Conservation (phyloP, 2,888 invertebrate species). For the Parnassius glacialis region DNA sequence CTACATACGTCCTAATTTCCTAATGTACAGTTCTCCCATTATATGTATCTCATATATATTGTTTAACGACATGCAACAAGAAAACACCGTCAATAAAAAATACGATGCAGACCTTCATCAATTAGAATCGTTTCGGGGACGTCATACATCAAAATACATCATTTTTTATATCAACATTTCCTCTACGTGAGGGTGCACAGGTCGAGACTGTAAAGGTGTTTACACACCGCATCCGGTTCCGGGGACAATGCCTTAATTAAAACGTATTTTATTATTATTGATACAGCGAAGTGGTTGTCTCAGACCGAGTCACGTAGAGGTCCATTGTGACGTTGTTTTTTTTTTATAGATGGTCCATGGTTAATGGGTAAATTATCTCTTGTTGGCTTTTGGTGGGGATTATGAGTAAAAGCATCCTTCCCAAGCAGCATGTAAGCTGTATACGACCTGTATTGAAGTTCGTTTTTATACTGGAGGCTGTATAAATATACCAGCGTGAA, state of each 20-base stretch:
- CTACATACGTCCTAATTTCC: too few species aligned
- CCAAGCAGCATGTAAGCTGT: too few species aligned
- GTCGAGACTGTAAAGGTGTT: conserved; percentile 27
- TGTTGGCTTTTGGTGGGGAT: background rate
- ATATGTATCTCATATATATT: too few species aligned
- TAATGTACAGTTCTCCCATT: too few species aligned
- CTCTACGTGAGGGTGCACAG: conserved; percentile 22
- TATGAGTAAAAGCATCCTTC: too few species aligned
- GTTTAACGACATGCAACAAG: too few species aligned
- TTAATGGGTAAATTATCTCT: background rate
- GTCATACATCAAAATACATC: conserved; percentile 13
- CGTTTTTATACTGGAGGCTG: too few species aligned
- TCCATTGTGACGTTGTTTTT: conserved; percentile 1
- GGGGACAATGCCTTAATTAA: conserved; percentile 8
- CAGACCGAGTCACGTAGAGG: conserved; percentile 20
- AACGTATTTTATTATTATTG: conserved; percentile 16
- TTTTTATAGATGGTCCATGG: background rate
- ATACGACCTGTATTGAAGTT: too few species aligned
- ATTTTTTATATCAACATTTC: conserved; percentile 18
- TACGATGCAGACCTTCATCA: too few species aligned
- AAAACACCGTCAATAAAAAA: too few species aligned
- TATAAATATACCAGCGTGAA: too few species aligned
- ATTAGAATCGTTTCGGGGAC: background rate
- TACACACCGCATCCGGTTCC: conserved; percentile 30
- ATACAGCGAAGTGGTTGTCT: conserved; percentile 10